Percentiles rank a stretch among this genome's conserved stretches.
Evolutionary conservation across 2,113 vertebrate genomes (phyloP).

Genomic region (Pteruthius melanotis): DNA sequence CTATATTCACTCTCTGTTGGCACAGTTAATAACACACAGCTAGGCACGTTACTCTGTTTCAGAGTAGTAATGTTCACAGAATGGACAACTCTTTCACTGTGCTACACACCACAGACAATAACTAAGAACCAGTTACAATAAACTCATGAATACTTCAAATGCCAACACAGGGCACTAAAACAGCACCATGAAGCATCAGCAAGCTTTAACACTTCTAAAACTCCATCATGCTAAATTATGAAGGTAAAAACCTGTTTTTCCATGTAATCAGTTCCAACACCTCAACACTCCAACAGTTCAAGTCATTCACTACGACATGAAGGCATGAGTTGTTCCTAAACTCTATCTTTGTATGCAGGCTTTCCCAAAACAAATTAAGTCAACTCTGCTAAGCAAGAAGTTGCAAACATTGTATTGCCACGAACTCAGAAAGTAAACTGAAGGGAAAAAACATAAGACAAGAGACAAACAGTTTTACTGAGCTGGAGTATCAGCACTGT

Average conservation of each 20-base stretch:
- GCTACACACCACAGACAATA: fast-evolving
- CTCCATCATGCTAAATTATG: not conserved
- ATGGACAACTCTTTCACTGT: not conserved
- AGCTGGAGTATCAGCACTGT: not conserved
- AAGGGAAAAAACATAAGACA: not conserved
- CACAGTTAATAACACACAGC: not conserved
- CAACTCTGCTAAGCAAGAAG: not conserved
- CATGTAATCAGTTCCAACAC: not conserved
- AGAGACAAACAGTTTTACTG: not conserved
- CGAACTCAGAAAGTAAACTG: not conserved
- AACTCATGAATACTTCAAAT: not conserved
- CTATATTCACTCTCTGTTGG: not conserved
- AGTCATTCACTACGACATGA: not conserved
- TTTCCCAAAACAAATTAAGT: not conserved
- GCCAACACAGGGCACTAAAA: not conserved
- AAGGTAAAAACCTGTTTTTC: not conserved
- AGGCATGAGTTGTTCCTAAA: not conserved
- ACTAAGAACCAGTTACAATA: not conserved
- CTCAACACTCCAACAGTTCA: not conserved
- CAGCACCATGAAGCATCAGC: not conserved
- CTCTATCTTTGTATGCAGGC: too few species aligned
- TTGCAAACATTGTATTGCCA: not conserved
- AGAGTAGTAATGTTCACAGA: not conserved
- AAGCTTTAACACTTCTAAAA: not conserved
- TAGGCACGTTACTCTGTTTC: not conserved